A percentile compares a stretch with the other conserved stretches of the same genome.
Conservation (phyloP, 2,888 invertebrate genomes). For the Alsophila aescularia region DNA sequence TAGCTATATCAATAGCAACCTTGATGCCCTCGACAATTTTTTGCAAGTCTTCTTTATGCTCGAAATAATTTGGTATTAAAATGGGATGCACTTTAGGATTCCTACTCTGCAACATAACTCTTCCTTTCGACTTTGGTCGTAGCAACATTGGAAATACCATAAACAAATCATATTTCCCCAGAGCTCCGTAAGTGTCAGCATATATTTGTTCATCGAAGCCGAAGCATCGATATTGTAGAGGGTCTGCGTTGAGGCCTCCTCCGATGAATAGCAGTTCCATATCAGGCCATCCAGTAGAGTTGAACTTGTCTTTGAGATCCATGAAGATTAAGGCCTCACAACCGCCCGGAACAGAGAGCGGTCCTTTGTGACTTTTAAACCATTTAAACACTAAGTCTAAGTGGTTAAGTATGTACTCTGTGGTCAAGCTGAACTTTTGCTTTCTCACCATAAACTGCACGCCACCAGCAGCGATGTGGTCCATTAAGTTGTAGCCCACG, state of each 20-base stretch:
- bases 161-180: constrained; percentile 70
- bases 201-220: constrained; percentile 79
- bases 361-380: constrained; percentile 81
- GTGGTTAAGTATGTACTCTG: constrained; percentile 67
- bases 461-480: constrained; percentile 87
- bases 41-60: constrained; percentile 85
- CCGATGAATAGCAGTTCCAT: constrained; percentile 86
- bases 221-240: constrained; percentile 76
- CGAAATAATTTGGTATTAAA: constrained; percentile 92
- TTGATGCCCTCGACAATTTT: constrained; percentile 87
- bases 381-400: constrained; percentile 80
- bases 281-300: constrained; percentile 85
- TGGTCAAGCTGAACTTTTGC: constrained; percentile 61
- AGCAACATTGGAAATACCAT: constrained; percentile 88
- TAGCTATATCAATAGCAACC: constrained; percentile 82
- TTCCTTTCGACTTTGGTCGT: constrained; percentile 89
- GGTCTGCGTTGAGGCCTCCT: constrained; percentile 80
- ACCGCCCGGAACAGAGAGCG: constrained; percentile 86
- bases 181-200: constrained; percentile 64
- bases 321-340: constrained; percentile 87
- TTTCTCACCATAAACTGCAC: constrained; percentile 82
- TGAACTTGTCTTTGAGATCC: constrained; percentile 84
- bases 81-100: constrained; percentile 89
- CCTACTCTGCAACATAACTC: constrained; percentile 86
- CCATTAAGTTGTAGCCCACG: constrained; percentile 89